Base-by-base conservation (phyloP, 1,140 invertebrate genomes). In the Penaeus indicus region DNA sequence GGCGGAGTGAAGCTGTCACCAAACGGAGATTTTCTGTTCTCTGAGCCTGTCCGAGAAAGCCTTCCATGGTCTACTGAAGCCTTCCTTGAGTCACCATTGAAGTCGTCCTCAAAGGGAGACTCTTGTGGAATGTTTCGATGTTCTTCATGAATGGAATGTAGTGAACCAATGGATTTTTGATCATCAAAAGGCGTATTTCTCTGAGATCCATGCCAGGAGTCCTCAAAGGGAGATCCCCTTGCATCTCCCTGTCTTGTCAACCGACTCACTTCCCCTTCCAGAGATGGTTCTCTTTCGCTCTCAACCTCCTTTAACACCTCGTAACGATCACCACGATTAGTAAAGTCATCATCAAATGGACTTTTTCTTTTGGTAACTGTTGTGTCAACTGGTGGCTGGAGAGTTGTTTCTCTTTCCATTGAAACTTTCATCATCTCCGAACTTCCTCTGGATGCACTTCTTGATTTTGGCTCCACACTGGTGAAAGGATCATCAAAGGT, bases 221-320 rank as follows among this genome's bases (percentile, higher is more conserved):
- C 90, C 69, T 89, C 90, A 72, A 86, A 90, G 25, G 90, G 87
- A 54, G 90, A 89, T 38, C 67, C 85, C 67, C 90, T 86, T 13
- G 84, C 62, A 72, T 88, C 82, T 2, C 84, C 62, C 61, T 90
- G 90, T 42, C 77, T 89, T 54, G 83, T 89, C 22, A 89, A 64
- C 38, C 87, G 80, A 83, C 87, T 88, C 22, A 90, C 90, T 54
- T 90, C 90, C 21, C 88, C 90, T 47, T 91, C 90, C 4, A 91
- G 78, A 32, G 90, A 89, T 21, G 90, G 88, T 54, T 89, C 88
- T 75, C 89, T 78, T 78, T 91, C 90, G 79, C 88, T 89, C 22
- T 91, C 90, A 77, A 91, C 83, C 32, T 91, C 90, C n/a, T 88
- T 87, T 21, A 91, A 86, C 21, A 91, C 89, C 54, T 91, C 90